phyloP scores from a whole-genome alignment of 2,113 vertebrate genomes.

The Esox niger region DNA sequence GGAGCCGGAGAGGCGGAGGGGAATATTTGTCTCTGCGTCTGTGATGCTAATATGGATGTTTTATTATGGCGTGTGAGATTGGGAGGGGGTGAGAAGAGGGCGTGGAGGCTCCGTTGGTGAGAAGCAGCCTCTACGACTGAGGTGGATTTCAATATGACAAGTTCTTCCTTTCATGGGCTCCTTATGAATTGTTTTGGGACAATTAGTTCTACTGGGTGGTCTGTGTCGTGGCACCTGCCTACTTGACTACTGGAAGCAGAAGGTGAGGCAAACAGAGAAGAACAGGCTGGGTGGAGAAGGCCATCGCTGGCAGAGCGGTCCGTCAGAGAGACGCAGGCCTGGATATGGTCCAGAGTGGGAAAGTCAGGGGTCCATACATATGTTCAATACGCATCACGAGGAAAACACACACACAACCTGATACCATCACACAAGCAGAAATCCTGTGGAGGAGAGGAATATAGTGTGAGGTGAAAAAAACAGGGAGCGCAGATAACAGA shows the following conservation, averaged over 20 bases:
- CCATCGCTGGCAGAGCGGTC: constrained; percentile 28
- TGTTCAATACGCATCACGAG: neutral
- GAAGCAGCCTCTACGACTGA: neutral
- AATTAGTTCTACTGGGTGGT: too few relatives aligned
- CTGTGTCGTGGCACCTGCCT: too few relatives aligned
- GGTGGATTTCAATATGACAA: neutral
- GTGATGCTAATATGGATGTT: constrained; percentile 62
- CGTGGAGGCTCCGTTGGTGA: too few relatives aligned
- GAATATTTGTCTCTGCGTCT: constrained; percentile 41
- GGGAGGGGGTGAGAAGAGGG: constrained; percentile 33
- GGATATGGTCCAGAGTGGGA: neutral
- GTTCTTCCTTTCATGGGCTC: neutral
- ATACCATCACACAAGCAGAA: constrained; percentile 3
- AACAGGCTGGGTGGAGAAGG: constrained; percentile 51
- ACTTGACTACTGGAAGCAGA: too few relatives aligned
- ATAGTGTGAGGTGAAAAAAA: neutral
- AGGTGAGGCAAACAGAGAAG: too few relatives aligned
- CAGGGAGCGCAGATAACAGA: too few relatives aligned
- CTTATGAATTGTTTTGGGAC: too few relatives aligned
- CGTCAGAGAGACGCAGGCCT: constrained; percentile 29
- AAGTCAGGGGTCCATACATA: neutral
- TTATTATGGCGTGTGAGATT: constrained; percentile 45
- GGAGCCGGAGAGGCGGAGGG: constrained; percentile 4
- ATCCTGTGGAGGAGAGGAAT: neutral
- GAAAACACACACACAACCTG: constrained; percentile 6